Conservation (phyloP, 2,113 vertebrate genomes). For the Albula goreensis region DNA sequence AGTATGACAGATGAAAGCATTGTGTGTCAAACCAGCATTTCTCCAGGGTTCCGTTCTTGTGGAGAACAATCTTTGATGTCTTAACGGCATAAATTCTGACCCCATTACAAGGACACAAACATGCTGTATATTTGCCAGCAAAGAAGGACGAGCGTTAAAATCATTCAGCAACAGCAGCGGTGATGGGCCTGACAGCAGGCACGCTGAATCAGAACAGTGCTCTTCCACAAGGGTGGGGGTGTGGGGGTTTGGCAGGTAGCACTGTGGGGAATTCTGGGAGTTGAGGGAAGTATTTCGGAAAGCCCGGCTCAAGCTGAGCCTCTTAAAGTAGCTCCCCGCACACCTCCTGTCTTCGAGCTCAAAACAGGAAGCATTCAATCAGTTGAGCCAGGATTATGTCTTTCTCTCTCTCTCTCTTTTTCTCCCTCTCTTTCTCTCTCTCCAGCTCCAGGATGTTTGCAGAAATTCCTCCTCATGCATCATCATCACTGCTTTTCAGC, state of each 20-base stretch:
- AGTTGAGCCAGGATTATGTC: constrained; percentile 30
- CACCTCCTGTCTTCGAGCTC: constrained; percentile 52
- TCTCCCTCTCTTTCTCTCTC: neutral
- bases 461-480: constrained; percentile 63
- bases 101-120: neutral
- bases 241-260: neutral
- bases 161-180: neutral
- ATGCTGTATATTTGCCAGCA: neutral
- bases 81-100: neutral
- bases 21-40: neutral
- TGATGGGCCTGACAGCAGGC: neutral
- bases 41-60: neutral
- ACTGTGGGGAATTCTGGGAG: neutral
- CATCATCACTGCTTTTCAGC: constrained; percentile 62
- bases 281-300: neutral
- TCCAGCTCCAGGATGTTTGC: constrained; percentile 66
- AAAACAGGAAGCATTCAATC: constrained; percentile 71
- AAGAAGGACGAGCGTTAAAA: neutral
- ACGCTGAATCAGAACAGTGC: neutral
- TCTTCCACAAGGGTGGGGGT: too few species aligned
- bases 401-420: neutral
- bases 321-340: constrained; percentile 35
- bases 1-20: neutral
- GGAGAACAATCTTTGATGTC: neutral
- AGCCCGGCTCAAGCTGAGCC: neutral